phyloP scores from a whole-genome alignment of 2,888 invertebrate genomes.

The Chromoteleia sp. region DNA sequence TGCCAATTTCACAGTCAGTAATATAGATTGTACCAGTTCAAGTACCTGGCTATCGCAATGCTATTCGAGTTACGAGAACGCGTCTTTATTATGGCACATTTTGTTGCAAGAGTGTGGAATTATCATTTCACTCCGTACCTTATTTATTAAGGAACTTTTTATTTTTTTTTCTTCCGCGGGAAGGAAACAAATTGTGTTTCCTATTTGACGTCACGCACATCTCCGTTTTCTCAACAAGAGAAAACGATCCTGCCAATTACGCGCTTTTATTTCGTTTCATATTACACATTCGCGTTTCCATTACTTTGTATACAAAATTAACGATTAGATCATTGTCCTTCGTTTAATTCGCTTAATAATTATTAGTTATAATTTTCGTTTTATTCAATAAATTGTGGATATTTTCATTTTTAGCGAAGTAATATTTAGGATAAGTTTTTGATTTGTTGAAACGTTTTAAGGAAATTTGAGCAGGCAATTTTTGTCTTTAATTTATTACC shows the following conservation, averaged over 20 bases:
- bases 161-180: conserved; percentile 4
- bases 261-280: not conserved
- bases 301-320: conserved; percentile 8
- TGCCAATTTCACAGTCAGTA: not conserved
- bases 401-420: too few relatives aligned
- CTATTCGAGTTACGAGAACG: conserved; percentile 4
- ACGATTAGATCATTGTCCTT: not conserved
- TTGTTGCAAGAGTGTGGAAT: conserved; percentile 5
- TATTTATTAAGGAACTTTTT: conserved; percentile 26
- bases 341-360: not conserved
- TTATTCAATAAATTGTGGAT: not conserved
- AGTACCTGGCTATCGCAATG: conserved; percentile 18
- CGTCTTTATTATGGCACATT: conserved; percentile 15
- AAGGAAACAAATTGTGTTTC: conserved; percentile 30
- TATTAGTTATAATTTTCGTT: not conserved
- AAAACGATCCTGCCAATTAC: conserved; percentile 36
- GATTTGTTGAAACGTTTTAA: too few relatives aligned
- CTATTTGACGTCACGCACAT: conserved; percentile 43
- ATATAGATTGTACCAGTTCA: conserved; percentile 18
- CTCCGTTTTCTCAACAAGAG: conserved; percentile 27
- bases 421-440: too few relatives aligned
- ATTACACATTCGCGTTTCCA: not conserved
- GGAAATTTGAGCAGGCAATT: too few relatives aligned
- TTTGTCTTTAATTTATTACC: too few relatives aligned
- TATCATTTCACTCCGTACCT: conserved; percentile 15